These are phyloP conservation scores for Chymomyza costata DNA, from an alignment of 1,140 invertebrate genomes.

Conservation along the genomic window DNA sequence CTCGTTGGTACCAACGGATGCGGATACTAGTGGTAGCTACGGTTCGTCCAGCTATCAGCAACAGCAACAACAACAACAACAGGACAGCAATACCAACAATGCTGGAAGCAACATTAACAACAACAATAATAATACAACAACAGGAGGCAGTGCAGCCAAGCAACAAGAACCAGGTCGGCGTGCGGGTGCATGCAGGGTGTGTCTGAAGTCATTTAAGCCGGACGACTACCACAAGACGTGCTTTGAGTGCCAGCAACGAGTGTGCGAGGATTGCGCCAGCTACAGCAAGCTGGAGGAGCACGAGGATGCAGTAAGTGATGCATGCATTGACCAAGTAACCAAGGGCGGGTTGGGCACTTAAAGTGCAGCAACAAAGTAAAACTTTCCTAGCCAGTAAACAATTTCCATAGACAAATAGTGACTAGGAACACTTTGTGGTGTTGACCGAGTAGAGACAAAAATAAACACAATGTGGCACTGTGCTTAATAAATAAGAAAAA, in stretches of 20 bases:
- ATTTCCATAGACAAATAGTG: slow-evolving; percentile 13
- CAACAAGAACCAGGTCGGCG: slow-evolving; percentile 82
- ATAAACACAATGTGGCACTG: slow-evolving; percentile 42
- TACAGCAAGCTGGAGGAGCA: slow-evolving; percentile 89
- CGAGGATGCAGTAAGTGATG: slow-evolving; percentile 83
- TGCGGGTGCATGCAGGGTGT: slow-evolving; percentile 88
- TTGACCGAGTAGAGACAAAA: slow-evolving; percentile 31
- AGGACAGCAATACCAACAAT: slow-evolving; percentile 47
- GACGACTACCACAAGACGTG: slow-evolving; percentile 90
- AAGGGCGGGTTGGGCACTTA: background rate
- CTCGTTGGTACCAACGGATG: slow-evolving; percentile 76
- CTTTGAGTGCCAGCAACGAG: slow-evolving; percentile 89
- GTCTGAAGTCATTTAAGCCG: slow-evolving; percentile 89
- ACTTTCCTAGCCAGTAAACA: slow-evolving; percentile 56
- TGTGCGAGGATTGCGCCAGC: slow-evolving; percentile 93
- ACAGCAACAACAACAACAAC: slow-evolving; percentile 36
- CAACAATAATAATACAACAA: slow-evolving; percentile 51
- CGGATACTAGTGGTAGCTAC: slow-evolving; percentile 59
- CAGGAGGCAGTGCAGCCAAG: slow-evolving; percentile 75
- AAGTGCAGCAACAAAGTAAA: slow-evolving; percentile 3
- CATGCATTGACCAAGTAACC: background rate
- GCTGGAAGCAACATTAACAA: slow-evolving; percentile 70
- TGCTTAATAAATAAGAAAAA: slow-evolving; percentile 58
- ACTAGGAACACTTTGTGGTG: background rate
- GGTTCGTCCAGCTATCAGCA: slow-evolving; percentile 71